Evolutionary conservation across 2,113 vertebrate genomes (phyloP).

Genomic region (Bettongia penicillata): DNA sequence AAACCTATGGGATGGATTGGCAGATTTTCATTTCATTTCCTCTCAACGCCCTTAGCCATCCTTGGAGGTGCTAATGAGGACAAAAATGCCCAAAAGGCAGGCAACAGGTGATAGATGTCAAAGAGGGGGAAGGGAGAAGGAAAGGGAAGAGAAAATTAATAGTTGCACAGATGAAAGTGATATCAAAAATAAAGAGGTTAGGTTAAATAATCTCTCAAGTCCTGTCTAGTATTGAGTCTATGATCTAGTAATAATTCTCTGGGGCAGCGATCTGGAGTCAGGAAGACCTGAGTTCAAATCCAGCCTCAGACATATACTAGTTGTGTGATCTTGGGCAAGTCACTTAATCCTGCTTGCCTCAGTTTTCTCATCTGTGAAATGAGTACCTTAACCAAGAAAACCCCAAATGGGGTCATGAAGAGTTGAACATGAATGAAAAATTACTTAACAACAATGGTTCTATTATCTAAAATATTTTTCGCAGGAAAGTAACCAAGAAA

Average conservation of each 20-base stretch:
- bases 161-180: background rate
- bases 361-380: background rate
- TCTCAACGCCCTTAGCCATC: background rate
- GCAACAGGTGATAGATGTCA: background rate
- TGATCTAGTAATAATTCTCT: background rate
- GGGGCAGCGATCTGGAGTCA: background rate
- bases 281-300: background rate
- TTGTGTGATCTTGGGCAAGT: background rate
- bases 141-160: background rate
- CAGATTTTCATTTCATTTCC: background rate
- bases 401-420: background rate
- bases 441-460: background rate
- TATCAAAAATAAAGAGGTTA: background rate
- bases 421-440: background rate
- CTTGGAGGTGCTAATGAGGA: background rate
- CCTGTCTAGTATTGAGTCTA: background rate
- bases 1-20: background rate
- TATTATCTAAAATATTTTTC: background rate
- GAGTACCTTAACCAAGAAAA: background rate
- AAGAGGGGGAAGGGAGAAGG: background rate
- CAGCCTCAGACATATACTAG: background rate
- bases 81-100: background rate
- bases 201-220: background rate
- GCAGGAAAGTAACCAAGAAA: background rate
- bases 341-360: background rate